These are phyloP conservation scores for Carterocephalus palaemon DNA, from an alignment of 2,888 invertebrate genomes.

Conservation along the genomic window DNA sequence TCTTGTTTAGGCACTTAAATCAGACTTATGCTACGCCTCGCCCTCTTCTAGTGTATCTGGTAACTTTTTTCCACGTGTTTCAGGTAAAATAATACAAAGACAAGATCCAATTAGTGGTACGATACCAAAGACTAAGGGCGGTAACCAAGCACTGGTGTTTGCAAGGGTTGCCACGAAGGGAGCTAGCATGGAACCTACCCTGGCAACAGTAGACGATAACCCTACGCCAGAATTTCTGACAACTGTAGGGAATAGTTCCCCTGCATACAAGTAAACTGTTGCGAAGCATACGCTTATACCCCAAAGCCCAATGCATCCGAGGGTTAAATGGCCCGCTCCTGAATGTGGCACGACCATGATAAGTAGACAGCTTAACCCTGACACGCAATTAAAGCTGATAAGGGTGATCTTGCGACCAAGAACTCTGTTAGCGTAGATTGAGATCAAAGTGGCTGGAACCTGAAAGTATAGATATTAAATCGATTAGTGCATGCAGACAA, in stretches of 20 bases:
- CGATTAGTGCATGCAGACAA: slow-evolving; percentile 1
- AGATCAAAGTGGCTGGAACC: slow-evolving; percentile 81
- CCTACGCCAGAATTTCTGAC: slow-evolving; percentile 93
- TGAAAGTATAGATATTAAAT: slow-evolving; percentile 42
- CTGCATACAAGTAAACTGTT: slow-evolving; percentile 91
- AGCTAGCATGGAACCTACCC: slow-evolving; percentile 91
- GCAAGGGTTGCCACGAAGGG: slow-evolving; percentile 88
- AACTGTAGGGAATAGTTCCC: slow-evolving; percentile 93
- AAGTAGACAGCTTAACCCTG: slow-evolving; percentile 82
- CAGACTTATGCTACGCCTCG: slow-evolving; percentile 71
- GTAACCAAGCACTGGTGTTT: slow-evolving; percentile 78
- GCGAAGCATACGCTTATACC: slow-evolving; percentile 91
- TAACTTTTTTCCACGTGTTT: slow-evolving; percentile 85
- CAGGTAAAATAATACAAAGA: slow-evolving; percentile 84
- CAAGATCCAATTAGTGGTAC: slow-evolving; percentile 83
- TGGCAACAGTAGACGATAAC: slow-evolving; percentile 89
- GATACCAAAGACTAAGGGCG: slow-evolving; percentile 85
- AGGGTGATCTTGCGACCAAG: slow-evolving; percentile 84
- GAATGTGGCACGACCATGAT: slow-evolving; percentile 77
- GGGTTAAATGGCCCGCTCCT: slow-evolving; percentile 73
- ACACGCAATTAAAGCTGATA: slow-evolving; percentile 81
- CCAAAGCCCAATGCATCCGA: slow-evolving; percentile 87
- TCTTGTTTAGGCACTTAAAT: no score
- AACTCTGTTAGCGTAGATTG: slow-evolving; percentile 81
- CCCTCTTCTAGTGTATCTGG: slow-evolving; percentile 91